Conservation (phyloP, 2,888 invertebrate genomes). For the Lasiommata megera region DNA sequence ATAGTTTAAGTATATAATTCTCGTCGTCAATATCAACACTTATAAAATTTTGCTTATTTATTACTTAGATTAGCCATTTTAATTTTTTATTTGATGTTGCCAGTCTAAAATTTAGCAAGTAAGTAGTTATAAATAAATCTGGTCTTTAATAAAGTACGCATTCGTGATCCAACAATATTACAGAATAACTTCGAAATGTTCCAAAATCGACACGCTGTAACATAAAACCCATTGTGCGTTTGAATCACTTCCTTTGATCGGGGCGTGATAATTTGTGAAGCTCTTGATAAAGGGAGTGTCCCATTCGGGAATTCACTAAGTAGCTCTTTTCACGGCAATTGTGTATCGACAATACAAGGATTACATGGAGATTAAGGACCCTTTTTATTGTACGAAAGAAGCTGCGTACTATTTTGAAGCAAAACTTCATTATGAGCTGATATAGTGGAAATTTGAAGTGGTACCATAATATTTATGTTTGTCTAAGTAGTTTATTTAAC, state of each 20-base stretch:
- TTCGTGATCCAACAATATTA: slow-evolving; percentile 7
- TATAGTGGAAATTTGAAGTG: slow-evolving; percentile 44
- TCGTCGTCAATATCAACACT: too few relatives aligned
- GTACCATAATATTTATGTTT: neutral
- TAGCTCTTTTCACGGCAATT: slow-evolving; percentile 76
- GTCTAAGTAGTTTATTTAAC: neutral
- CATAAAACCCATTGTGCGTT: slow-evolving; percentile 61
- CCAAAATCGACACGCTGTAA: slow-evolving; percentile 45
- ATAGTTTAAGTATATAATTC: too few relatives aligned
- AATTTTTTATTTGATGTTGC: too few relatives aligned
- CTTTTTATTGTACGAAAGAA: slow-evolving; percentile 50
- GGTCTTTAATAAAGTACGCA: neutral
- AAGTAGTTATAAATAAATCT: too few relatives aligned
- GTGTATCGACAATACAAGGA: slow-evolving; percentile 66
- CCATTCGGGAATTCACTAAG: slow-evolving; percentile 51
- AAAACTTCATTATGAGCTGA: slow-evolving; percentile 46
- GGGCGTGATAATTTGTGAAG: slow-evolving; percentile 62
- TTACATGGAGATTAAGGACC: slow-evolving; percentile 61
- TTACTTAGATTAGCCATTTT: too few relatives aligned
- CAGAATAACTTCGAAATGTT: slow-evolving; percentile 28
- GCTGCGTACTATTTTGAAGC: slow-evolving; percentile 38
- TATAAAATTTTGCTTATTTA: too few relatives aligned
- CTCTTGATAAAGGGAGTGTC: slow-evolving; percentile 44
- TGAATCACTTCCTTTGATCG: slow-evolving; percentile 63
- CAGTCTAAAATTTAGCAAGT: too few relatives aligned